Base-by-base conservation (phyloP, 2,888 invertebrate genomes). In the Maniola hyperantus region DNA sequence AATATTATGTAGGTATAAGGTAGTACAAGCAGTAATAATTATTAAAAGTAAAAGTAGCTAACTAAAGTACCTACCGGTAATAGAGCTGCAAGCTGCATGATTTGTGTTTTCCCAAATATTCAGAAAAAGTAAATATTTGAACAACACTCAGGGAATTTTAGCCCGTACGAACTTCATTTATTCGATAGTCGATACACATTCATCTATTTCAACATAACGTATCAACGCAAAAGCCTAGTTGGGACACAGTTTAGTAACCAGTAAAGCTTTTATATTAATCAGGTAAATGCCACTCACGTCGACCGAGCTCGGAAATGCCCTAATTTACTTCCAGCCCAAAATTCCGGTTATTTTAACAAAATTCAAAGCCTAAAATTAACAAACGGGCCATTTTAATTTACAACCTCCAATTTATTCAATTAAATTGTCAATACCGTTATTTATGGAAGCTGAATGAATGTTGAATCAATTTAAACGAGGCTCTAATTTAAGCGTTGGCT, bases 281-380 rank as follows among this genome's bases (percentile, higher is more conserved):
- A 68, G 71, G 65, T 62, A 70, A 70, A 71, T 70, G 71, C 68
- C 68, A 71, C 67, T 70, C 66, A 66, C 65, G 66, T 63, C 68
- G 58, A 71, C 64, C 54, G 66, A 76, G 78, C 79, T 79, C 76
- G 76, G 75, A 80, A 84, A 86, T 83, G 86, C 87, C 83, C 87
- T 87, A 87, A 89, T 89, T 88, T 88, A 89, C 80, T 86, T 84
- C 87, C 88, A 88, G 81, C 77, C 78, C 78, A 77, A 72, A 75
- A 71, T 75, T 65, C 69, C 73, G 70, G 75, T 75, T 73, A 82
- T 84, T 85, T 84, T 83, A 81, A 76, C 83, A 78, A 83, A 84
- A 85, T 80, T 76, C 74, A 75, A 75, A 75, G 81, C 80, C 81
- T 78, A 78, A 82, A 83, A 83, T 84, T 81, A 82, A 83, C 79